phyloP scores from a whole-genome alignment of 2,888 invertebrate genomes.

The Harpalus rubripes region DNA sequence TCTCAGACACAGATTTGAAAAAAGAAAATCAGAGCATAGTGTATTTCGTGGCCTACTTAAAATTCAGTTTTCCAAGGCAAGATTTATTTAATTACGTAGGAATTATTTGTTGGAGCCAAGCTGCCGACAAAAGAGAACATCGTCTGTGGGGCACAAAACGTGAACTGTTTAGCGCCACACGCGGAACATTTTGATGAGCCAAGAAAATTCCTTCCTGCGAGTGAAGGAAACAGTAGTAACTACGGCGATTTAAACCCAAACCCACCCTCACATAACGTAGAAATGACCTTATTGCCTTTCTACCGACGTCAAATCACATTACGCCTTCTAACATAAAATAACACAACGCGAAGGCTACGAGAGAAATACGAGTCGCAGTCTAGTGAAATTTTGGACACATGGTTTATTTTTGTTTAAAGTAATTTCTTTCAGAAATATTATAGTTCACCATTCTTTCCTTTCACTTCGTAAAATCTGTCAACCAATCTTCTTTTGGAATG shows the following conservation, averaged over 20 bases:
- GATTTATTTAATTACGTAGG: conserved; percentile 53
- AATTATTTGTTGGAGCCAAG: conserved; percentile 42
- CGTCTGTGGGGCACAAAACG: conserved; percentile 32
- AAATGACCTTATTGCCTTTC: conserved; percentile 2
- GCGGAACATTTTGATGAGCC: conserved; percentile 52
- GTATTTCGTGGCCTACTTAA: conserved; percentile 24
- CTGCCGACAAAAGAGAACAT: conserved; percentile 46
- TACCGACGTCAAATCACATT: background rate
- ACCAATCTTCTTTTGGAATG: too few relatives aligned
- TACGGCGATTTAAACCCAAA: background rate
- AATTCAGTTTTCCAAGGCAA: conserved; percentile 39
- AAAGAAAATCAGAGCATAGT: background rate
- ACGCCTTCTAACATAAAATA: background rate
- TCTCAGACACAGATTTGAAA: conserved; percentile 19
- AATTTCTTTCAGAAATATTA: too few relatives aligned
- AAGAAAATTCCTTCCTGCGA: conserved; percentile 1
- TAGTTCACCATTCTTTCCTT: too few relatives aligned
- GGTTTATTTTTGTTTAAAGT: too few relatives aligned
- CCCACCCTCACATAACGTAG: background rate
- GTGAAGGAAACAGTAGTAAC: background rate
- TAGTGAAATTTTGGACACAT: too few relatives aligned
- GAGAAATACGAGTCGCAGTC: too few relatives aligned
- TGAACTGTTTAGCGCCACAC: conserved; percentile 53
- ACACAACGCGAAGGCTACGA: too few relatives aligned
- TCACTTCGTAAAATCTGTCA: too few relatives aligned